A percentile compares a stretch with the other conserved stretches of the same genome.
Conservation (phyloP, 2,888 invertebrate species). For the Stenotaenia linearis region DNA sequence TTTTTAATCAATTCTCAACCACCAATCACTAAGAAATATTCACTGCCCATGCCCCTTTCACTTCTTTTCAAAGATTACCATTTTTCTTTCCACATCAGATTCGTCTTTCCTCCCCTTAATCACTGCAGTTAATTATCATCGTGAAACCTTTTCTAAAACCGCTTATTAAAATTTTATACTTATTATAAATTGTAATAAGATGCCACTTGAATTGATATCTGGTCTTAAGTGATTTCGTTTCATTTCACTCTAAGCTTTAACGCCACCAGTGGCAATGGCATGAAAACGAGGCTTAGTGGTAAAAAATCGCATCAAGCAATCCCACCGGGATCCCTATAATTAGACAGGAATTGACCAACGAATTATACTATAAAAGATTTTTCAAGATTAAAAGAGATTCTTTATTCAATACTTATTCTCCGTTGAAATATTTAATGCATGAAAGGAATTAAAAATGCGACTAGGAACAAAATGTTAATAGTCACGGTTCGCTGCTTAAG, state of each 20-base stretch:
- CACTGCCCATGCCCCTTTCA: constrained; percentile 5
- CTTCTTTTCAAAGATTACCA: neutral
- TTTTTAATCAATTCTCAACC: constrained; percentile 17
- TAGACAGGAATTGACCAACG: neutral
- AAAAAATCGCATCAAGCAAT: neutral
- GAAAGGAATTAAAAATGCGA: too few relatives aligned
- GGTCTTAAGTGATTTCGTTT: neutral
- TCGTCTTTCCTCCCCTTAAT: neutral
- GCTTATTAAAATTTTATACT: neutral
- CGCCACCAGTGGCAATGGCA: neutral
- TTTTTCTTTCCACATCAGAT: neutral
- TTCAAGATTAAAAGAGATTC: neutral
- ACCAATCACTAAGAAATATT: constrained; percentile 19
- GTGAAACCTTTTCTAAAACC: neutral
- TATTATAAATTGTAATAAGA: neutral
- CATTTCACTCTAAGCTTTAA: neutral
- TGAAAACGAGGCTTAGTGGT: neutral
- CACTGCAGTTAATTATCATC: neutral
- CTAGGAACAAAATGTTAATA: neutral
- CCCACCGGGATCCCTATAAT: neutral
- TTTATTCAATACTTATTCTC: neutral
- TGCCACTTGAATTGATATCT: neutral
- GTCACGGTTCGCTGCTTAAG: neutral
- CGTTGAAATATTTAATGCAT: neutral
- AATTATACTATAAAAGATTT: neutral